phyloP scores from a whole-genome alignment of 1,140 invertebrate species.

The Lethocerus indicus region DNA sequence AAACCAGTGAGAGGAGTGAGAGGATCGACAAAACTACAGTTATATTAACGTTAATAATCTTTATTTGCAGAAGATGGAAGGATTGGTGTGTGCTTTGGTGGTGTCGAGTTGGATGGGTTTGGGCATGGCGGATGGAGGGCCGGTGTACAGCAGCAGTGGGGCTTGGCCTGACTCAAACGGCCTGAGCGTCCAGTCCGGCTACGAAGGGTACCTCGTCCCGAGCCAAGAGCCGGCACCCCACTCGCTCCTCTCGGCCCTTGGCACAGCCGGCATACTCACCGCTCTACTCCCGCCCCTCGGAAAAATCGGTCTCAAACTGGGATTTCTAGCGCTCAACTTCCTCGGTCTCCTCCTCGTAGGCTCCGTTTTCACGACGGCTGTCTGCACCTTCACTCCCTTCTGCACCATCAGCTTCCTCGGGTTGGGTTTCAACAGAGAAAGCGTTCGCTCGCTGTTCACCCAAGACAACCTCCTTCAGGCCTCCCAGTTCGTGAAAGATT shows the following conservation, averaged over 20 bases:
- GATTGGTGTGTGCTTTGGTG: too few species aligned
- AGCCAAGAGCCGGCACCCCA: constrained; percentile 16
- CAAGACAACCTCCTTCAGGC: constrained; percentile 35
- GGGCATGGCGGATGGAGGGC: too few species aligned
- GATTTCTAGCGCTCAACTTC: constrained; percentile 34
- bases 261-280: constrained; percentile 14
- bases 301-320: constrained; percentile 26
- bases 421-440: constrained; percentile 24
- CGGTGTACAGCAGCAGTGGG: too few species aligned
- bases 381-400: constrained; percentile 45
- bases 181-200: constrained; percentile 24
- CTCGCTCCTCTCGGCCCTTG: constrained; percentile 13
- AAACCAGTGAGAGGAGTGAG: too few species aligned
- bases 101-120: too few species aligned
- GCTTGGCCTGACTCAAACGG: too few species aligned
- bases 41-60: too few species aligned
- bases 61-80: too few species aligned
- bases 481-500: constrained; percentile 38
- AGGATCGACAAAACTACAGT: too few species aligned
- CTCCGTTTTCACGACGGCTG: constrained; percentile 28
- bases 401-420: constrained; percentile 39
- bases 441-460: constrained; percentile 25
- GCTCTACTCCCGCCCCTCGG: constrained; percentile 21
- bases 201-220: constrained; percentile 21
- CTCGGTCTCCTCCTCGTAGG: constrained; percentile 24